phyloP scores from a whole-genome alignment of 2,888 invertebrate species.

The Oeneis ivallda region DNA sequence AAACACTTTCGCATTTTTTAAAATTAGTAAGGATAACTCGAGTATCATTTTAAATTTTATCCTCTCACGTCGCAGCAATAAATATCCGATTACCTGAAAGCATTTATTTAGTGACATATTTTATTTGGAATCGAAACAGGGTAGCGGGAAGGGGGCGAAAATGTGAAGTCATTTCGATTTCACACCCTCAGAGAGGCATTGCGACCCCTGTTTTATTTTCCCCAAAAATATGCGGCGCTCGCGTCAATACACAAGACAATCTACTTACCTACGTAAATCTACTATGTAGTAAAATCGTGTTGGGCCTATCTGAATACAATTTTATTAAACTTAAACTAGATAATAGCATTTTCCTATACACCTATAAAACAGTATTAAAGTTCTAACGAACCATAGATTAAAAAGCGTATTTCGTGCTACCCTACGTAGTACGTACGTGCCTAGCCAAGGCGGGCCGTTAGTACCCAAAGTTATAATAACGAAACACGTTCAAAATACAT shows the following conservation, averaged over 20 bases:
- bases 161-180: conserved; percentile 37
- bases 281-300: conserved; percentile 4
- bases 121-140: conserved; percentile 36
- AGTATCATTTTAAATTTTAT: conserved; percentile 8
- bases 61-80: conserved; percentile 8
- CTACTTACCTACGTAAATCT: conserved; percentile 11
- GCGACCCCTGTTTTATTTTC: conserved; percentile 26
- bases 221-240: conserved; percentile 18
- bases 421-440: no score
- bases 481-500: conserved; percentile 1
- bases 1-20: no score
- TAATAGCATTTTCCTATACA: neutral
- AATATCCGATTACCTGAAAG: conserved; percentile 17
- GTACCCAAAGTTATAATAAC: neutral
- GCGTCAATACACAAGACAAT: conserved; percentile 11
- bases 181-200: conserved; percentile 34
- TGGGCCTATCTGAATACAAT: neutral
- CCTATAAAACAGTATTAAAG: neutral
- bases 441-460: no score
- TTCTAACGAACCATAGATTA: no score
- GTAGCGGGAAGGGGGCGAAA: conserved; percentile 32
- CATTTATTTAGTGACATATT: conserved; percentile 40
- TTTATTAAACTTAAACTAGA: neutral
- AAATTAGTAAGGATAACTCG: neutral
- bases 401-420: no score